Percentiles rank a stretch among this genome's conserved stretches.
These are phyloP conservation scores for Raja brachyura DNA, from an alignment of 2,113 vertebrate genomes.

Conservation along the genomic window DNA sequence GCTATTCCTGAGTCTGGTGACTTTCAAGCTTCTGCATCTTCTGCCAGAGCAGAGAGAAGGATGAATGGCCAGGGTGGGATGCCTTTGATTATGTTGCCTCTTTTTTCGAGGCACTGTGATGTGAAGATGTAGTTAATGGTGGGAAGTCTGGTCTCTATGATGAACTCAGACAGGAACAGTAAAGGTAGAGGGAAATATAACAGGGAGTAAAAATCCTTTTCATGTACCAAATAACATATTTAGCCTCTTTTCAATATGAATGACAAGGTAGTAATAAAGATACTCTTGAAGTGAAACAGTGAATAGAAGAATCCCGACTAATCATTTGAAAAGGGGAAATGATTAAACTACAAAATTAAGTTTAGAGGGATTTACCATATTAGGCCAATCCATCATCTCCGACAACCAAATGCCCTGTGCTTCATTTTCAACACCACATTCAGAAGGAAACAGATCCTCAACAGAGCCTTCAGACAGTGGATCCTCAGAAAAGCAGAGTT, in stretches of 20 bases:
- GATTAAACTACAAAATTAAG: background rate
- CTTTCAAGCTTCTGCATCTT: too few species aligned
- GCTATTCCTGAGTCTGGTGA: too few species aligned
- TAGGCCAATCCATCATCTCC: slow-evolving; percentile 40
- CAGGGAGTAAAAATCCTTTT: background rate
- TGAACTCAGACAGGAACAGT: background rate
- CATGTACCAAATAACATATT: background rate
- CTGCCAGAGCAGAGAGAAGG: too few species aligned
- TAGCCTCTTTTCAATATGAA: background rate
- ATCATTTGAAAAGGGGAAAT: background rate
- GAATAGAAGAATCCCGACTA: background rate
- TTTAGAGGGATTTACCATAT: slow-evolving; percentile 27
- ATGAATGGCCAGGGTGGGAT: too few species aligned
- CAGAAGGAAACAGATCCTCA: slow-evolving; percentile 65
- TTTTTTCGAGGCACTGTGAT: too few species aligned
- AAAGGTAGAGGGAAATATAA: background rate
- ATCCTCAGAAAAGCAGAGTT: slow-evolving; percentile 68
- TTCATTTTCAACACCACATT: slow-evolving; percentile 53
- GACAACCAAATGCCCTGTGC: slow-evolving; percentile 39
- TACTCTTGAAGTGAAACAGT: background rate
- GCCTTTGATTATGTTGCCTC: too few species aligned
- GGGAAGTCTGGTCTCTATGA: too few species aligned
- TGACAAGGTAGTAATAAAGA: background rate
- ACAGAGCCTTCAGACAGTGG: slow-evolving; percentile 64
- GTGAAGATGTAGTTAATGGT: too few species aligned